Percentiles rank a stretch among this genome's conserved stretches.
Evolutionary conservation across 2,797 vertebrate genomes (phyloP).

Genomic region (Philypnodon macrostomus): DNA sequence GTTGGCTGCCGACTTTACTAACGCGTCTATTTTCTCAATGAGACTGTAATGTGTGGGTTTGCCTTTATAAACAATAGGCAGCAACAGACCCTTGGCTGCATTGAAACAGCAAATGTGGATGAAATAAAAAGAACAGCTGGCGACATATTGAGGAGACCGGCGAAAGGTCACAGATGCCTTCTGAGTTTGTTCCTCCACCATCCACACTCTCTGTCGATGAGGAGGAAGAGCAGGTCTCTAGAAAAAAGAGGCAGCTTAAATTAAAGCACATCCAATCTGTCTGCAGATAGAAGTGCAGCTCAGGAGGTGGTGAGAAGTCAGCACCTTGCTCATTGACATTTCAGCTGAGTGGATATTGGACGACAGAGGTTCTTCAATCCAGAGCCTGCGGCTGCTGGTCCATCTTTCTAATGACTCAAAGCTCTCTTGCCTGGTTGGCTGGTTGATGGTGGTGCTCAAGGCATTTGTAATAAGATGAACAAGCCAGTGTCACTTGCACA

Average conservation of each 20-base stretch:
- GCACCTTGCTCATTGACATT: slow-evolving; percentile 55
- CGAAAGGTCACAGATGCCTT: slow-evolving; percentile 49
- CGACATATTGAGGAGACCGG: slow-evolving; percentile 33
- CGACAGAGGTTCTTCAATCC: slow-evolving; percentile 36
- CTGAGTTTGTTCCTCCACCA: slow-evolving; percentile 31
- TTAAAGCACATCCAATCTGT: slow-evolving; percentile 37
- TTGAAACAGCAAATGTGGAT: slow-evolving; percentile 20
- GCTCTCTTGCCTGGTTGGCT: slow-evolving; percentile 20
- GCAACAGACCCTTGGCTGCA: slow-evolving; percentile 5
- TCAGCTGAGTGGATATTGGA: slow-evolving; percentile 40
- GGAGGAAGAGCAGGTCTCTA: slow-evolving; percentile 26
- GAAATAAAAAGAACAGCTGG: slow-evolving; percentile 30
- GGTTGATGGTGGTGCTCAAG: slow-evolving; percentile 30
- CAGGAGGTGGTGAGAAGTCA: slow-evolving; percentile 40
- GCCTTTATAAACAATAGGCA: slow-evolving; percentile 17
- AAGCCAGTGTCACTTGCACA: slow-evolving; percentile 25
- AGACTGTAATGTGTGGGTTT: not conserved
- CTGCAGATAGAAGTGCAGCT: slow-evolving; percentile 34
- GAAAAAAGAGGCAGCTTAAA: slow-evolving; percentile 29
- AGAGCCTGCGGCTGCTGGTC: slow-evolving; percentile 19
- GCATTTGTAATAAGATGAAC: slow-evolving; percentile 46
- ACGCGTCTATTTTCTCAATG: not conserved
- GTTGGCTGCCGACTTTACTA: slow-evolving; percentile 1
- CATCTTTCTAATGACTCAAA: slow-evolving; percentile 48
- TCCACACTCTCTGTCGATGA: slow-evolving; percentile 23